Conservation (phyloP, 1,140 invertebrate species). For the Zaprionus africanus region DNA sequence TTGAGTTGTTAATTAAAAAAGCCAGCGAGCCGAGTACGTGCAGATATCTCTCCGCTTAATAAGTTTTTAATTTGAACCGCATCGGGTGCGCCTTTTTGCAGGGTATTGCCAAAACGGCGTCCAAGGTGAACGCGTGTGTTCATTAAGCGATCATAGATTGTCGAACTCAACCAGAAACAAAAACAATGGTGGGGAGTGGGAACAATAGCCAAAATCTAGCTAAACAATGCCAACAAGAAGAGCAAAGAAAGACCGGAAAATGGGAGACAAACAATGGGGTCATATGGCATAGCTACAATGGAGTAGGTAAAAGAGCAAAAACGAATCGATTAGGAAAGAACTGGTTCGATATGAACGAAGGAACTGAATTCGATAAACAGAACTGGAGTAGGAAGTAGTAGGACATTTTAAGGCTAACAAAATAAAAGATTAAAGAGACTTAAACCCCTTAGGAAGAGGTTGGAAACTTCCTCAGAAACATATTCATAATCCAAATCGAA, state of each 20-base stretch:
- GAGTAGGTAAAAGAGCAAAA: constrained; percentile 1
- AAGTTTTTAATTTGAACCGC: constrained; percentile 44
- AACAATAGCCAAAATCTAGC: constrained; percentile 1
- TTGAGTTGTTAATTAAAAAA: constrained; percentile 81
- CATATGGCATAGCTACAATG: neutral
- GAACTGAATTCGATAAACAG: neutral
- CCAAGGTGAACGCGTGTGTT: constrained; percentile 54
- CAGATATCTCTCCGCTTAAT: constrained; percentile 57
- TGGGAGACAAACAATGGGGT: neutral
- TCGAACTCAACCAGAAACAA: neutral
- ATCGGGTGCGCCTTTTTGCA: constrained; percentile 25
- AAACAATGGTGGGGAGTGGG: constrained; percentile 17
- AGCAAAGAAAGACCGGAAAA: neutral
- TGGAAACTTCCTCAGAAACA: no score
- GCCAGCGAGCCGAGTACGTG: constrained; percentile 47
- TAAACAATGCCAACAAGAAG: constrained; percentile 9
- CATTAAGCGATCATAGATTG: constrained; percentile 49
- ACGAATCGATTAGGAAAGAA: neutral
- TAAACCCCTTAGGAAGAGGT: no score
- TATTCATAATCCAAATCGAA: no score
- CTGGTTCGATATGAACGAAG: neutral
- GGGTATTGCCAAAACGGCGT: constrained; percentile 13
- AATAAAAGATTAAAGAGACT: no score
- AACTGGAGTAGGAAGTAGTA: neutral
- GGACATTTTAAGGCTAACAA: no score